Percentiles rank a stretch among this genome's conserved stretches.
These are phyloP conservation scores for Pyrocephalus nanus DNA, from an alignment of 2,797 vertebrate genomes.

Conservation along the genomic window DNA sequence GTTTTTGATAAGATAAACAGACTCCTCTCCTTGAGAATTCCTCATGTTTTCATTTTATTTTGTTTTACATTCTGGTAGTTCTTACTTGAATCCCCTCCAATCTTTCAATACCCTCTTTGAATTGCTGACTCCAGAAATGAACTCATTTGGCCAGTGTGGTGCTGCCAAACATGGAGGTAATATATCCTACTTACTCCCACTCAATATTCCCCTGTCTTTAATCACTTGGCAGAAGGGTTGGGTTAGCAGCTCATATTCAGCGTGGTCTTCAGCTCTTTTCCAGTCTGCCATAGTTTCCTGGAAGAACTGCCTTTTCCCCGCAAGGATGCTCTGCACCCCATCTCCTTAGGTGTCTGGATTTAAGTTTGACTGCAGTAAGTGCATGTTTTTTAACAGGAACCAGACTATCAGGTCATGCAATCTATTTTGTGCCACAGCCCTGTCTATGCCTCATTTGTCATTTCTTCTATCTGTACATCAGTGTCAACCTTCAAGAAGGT, in stretches of 20 bases:
- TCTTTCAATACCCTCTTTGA: not conserved
- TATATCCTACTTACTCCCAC: slow-evolving; percentile 38
- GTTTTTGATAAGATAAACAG: slow-evolving; percentile 12
- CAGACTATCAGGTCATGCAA: not conserved
- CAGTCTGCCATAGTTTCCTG: slow-evolving; percentile 8
- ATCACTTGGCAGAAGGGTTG: slow-evolving; percentile 15
- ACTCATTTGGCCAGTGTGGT: not conserved
- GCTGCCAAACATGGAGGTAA: not conserved
- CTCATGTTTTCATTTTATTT: not conserved
- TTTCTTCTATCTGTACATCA: not conserved
- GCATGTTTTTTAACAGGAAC: not conserved
- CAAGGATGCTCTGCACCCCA: not conserved
- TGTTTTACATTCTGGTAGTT: not conserved
- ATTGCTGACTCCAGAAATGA: not conserved
- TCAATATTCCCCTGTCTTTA: slow-evolving; percentile 31
- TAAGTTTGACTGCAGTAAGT: not conserved
- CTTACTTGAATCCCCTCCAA: not conserved
- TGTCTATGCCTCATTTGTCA: not conserved
- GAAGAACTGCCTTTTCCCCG: not conserved
- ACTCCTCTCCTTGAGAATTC: not conserved
- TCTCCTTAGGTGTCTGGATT: not conserved
- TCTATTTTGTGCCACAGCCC: not conserved
- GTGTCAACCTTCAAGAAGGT: not conserved
- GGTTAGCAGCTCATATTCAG: not conserved
- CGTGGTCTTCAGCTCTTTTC: not conserved